Conservation (phyloP, 1,140 invertebrate species). For the Lucilia cuprina region DNA sequence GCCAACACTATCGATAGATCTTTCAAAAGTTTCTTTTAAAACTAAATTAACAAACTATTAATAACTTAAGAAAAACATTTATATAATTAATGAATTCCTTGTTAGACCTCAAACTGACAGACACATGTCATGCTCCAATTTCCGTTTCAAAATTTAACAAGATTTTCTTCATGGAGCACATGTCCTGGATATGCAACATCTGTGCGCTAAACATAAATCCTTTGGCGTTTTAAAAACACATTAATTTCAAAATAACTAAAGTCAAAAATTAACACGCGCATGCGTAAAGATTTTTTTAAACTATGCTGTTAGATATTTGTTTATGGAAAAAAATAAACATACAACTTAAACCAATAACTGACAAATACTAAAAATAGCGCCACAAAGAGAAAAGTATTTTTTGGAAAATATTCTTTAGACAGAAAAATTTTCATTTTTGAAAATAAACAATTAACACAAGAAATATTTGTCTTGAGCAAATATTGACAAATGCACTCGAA, state of each 20-base stretch:
- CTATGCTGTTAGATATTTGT: not conserved
- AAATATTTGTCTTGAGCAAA: not conserved
- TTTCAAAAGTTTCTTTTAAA: no score
- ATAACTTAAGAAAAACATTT: no score
- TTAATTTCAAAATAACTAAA: not conserved
- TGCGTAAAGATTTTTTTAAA: not conserved
- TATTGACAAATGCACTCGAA: slow-evolving; percentile 6
- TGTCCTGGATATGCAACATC: not conserved
- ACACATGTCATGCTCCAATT: not conserved
- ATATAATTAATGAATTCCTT: not conserved
- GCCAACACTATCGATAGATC: no score
- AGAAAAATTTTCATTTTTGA: not conserved
- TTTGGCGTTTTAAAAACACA: not conserved
- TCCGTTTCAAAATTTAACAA: not conserved
- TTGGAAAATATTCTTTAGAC: no score
- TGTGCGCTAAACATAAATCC: not conserved
- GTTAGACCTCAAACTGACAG: not conserved
- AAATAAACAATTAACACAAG: not conserved
- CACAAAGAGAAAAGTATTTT: not conserved
- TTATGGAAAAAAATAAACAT: slow-evolving; percentile 2
- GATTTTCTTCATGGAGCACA: not conserved
- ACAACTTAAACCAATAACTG: not conserved
- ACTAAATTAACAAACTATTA: no score
- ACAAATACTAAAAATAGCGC: slow-evolving; percentile 14
- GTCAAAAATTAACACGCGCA: not conserved